Evolutionary conservation across 2,113 vertebrate genomes (phyloP), one percentile per base, ranked within the genome.

Genomic region (Gymnarchus niloticus): DNA sequence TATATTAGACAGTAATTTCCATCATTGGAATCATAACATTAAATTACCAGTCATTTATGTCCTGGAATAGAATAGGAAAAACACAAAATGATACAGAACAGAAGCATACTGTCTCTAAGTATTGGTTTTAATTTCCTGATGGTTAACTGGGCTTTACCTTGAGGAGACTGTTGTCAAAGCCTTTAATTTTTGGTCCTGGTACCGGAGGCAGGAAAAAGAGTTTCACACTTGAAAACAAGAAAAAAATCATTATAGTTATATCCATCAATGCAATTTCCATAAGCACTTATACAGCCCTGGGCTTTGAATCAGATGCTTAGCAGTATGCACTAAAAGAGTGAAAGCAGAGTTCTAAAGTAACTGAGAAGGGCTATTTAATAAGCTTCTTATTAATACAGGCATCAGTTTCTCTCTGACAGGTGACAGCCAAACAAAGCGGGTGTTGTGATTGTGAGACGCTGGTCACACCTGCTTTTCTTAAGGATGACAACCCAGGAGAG

Each of bases 141-240:
- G 21, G 28, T n/a, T 4, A 49, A 69, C 21, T 0, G 44, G 48
- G 37, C 6, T 92, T 82, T 92, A 97, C 97, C 96, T 98, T 95
- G 44, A 97, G 90, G 25, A 96, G 93, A 49, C 95, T 94, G 85
- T 92, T 90, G 89, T 98, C 96, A 87, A 99, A 92, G 89, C 96
- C 97, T 93, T 92, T 96, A 91, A 99, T 99, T 93, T 97, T 98
- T 2, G 97, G 97, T 89, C 95, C 95, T 0, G 97, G 97, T 91
- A 99, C 94, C 37, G 96, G 96, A 0, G 97, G 97, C n/a, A 98
- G 92, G 87, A 99, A 91, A 88, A 91, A 95, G 83, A 92, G 90
- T 90, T 95, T 91, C 93, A 98, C 94, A 87, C 97, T 99, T 37
- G 83, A 69, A 91, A 93, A 86, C 76, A 0, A 1, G 85, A 77